Evolutionary conservation across 2,888 invertebrate genomes (phyloP).

Genomic region (Stenchaetothrips biformis): DNA sequence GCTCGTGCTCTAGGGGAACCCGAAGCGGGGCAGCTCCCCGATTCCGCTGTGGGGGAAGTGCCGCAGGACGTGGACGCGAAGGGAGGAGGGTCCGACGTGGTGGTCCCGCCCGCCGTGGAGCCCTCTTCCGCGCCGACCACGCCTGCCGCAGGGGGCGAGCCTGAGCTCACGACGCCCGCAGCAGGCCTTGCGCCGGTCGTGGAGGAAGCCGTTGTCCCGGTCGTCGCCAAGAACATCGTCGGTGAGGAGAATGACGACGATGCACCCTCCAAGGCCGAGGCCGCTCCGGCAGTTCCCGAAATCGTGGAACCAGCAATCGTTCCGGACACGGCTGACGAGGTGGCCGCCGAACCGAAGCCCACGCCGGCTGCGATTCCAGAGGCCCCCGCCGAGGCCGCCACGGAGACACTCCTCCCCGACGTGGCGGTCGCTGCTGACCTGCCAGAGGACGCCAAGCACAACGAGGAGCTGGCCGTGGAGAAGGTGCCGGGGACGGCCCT

Average conservation of each 20-base stretch:
- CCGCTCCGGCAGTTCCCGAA: background rate
- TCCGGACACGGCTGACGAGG: background rate
- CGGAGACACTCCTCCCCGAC: background rate
- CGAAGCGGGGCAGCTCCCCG: too few species aligned
- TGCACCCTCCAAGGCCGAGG: background rate
- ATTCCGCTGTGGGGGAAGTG: too few species aligned
- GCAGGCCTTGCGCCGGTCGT: background rate
- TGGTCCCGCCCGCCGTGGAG: too few species aligned
- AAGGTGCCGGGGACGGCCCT: background rate
- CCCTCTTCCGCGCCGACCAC: too few species aligned
- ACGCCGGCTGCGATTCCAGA: background rate
- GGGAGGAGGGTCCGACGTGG: too few species aligned
- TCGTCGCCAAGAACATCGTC: conserved; percentile 7
- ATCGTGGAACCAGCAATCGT: background rate
- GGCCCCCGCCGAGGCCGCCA: too few species aligned
- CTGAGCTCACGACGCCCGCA: too few species aligned
- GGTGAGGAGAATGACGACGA: background rate
- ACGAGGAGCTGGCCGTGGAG: background rate
- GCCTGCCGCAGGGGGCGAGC: too few species aligned
- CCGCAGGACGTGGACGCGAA: too few species aligned
- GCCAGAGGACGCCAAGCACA: background rate
- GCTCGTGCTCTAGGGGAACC: too few species aligned
- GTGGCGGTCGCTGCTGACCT: background rate
- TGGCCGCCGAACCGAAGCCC: background rate
- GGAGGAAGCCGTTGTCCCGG: background rate